Conservation (phyloP, 2,888 invertebrate species). For the Zygaena filipendulae region DNA sequence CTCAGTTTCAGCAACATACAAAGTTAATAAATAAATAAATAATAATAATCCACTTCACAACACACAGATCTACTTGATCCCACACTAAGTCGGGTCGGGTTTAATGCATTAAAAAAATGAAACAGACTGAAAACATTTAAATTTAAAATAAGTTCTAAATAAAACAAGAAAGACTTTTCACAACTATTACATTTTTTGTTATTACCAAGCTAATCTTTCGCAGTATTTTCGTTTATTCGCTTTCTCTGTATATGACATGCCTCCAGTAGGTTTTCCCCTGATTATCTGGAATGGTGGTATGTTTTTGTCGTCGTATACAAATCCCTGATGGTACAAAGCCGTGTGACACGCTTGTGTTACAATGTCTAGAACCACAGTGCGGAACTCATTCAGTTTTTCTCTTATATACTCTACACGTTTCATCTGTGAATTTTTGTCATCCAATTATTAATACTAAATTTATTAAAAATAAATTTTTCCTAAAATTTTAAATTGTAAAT, state of each 20-base stretch:
- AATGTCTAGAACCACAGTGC: constrained; percentile 49
- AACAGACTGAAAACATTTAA: too few relatives aligned
- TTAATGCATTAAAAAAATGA: too few relatives aligned
- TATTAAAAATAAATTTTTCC: too few relatives aligned
- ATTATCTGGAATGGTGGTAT: constrained; percentile 55
- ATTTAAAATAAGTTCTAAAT: too few relatives aligned
- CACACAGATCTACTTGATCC: too few relatives aligned
- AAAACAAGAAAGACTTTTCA: too few relatives aligned
- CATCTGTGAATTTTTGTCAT: constrained; percentile 57
- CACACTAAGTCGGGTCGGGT: too few relatives aligned
- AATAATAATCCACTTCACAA: too few relatives aligned
- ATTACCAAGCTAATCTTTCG: constrained; percentile 79
- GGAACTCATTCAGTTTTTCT: constrained; percentile 37
- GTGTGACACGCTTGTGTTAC: constrained; percentile 76
- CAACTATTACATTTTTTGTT: constrained; percentile 1
- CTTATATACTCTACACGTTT: constrained; percentile 43
- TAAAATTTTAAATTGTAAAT: too few relatives aligned
- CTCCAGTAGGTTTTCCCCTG: constrained; percentile 70
- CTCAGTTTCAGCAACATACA: too few relatives aligned
- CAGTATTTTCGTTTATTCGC: constrained; percentile 86
- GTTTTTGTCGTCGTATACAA: constrained; percentile 79
- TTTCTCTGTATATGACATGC: constrained; percentile 89
- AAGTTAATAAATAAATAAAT: too few relatives aligned
- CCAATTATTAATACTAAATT: too few relatives aligned
- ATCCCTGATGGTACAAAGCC: constrained; percentile 80